phyloP scores from a whole-genome alignment of 2,797 vertebrate genomes.

The Onychomys torridus region DNA sequence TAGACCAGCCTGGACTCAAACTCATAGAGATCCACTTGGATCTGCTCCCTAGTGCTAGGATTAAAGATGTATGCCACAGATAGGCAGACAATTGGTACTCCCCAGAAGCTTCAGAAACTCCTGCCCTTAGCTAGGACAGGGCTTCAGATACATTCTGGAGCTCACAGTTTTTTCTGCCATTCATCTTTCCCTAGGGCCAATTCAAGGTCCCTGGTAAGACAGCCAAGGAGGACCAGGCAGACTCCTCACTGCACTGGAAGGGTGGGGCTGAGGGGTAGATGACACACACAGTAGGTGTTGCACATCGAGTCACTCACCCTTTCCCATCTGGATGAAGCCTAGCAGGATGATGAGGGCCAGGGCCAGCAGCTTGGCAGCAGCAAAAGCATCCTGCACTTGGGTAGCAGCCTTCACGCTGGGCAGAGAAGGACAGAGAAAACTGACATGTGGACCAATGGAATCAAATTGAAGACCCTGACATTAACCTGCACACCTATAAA shows the following conservation, averaged over 20 bases:
- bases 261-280: no score
- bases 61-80: not conserved
- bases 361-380: slow-evolving; percentile 95
- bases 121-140: not conserved
- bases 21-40: no score
- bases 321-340: slow-evolving; percentile 94
- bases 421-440: no score
- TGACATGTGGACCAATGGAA: no score
- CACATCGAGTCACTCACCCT: slow-evolving; percentile 83
- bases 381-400: slow-evolving; percentile 96
- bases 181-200: not conserved
- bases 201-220: not conserved
- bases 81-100: not conserved
- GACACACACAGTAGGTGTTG: not conserved
- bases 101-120: not conserved
- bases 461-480: no score
- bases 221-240: not conserved
- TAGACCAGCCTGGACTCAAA: no score
- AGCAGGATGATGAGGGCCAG: slow-evolving; percentile 95
- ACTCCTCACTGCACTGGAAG: not conserved
- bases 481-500: no score
- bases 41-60: no score
- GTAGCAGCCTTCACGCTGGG: slow-evolving; percentile 97
- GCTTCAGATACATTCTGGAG: no score
- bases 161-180: not conserved